Base-by-base conservation (phyloP, 2,113 vertebrate species). In the Bothrops jararaca region DNA sequence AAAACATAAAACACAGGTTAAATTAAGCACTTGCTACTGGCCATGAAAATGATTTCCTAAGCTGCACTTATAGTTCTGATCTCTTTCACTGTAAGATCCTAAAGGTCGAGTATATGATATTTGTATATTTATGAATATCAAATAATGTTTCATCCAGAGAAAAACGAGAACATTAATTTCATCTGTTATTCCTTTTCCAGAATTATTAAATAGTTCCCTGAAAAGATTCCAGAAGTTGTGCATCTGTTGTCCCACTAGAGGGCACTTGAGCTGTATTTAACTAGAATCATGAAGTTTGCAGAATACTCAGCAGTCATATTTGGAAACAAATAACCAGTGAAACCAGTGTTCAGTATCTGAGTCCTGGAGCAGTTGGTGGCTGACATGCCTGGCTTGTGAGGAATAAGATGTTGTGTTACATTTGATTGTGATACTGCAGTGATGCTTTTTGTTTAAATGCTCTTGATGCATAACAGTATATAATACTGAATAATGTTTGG, bases 231-330 rank as follows among this genome's bases (percentile, higher is more conserved):
- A 86, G 86, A 90, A 53, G 26, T 39, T 42, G n/a, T 1, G 1
- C 52, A 90, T 80, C 15, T 45, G 1, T 0, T 60, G 64, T n/a
- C 50, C 89, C 96, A 91, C 96, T 96, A 97, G 97, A 95, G 96
- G 97, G 96, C 96, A 96, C 95, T 95, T 97, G 86, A 95, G 94
- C 91, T 94, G 93, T 91, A 95, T 90, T 94, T 26, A 4, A 50
- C 53, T 57, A 89, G 89, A 69, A 29, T 23, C 20, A 23, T 87
- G 50, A 22, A 11, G 24, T 57, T 12, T 86, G 69, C 29, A 26
- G 42, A 53, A 86, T 58, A 42, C 56, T 26, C 18, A 85, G 69
- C 29, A 85, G 2, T 85, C 34, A 86, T 39, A 58, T 85, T 90
- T 89, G 20, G 26, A 90, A 34, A 5, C 15, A 90, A 52, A 86